Conservation (phyloP, 2,113 vertebrate genomes). For the Monopterus albus region DNA sequence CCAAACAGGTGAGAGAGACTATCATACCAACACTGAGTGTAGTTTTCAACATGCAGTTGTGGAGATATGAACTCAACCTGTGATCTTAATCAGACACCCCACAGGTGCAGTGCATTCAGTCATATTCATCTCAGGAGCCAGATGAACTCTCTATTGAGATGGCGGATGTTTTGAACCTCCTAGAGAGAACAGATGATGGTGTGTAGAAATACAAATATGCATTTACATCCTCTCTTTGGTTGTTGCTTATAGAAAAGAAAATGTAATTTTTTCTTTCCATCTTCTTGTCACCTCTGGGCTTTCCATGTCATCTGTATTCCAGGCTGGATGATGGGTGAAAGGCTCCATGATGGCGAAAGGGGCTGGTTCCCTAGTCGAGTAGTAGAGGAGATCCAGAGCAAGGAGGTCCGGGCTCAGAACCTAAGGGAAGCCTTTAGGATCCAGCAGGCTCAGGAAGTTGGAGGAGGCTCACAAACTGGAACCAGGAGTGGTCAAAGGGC, state of each 20-base stretch:
- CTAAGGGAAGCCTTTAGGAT: conserved; percentile 92
- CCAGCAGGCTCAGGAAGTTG: conserved; percentile 88
- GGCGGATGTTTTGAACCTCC: conserved; percentile 92
- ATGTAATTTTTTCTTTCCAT: neutral
- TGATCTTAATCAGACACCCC: conserved; percentile 85
- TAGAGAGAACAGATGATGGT: conserved; percentile 94
- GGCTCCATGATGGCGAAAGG: conserved; percentile 93
- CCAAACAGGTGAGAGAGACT: conserved; percentile 85
- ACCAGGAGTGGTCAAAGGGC: conserved; percentile 47
- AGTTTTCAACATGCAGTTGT: neutral
- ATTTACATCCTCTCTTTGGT: neutral
- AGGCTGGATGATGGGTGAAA: conserved; percentile 98
- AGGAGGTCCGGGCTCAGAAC: conserved; percentile 94
- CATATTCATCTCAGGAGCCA: conserved; percentile 91
- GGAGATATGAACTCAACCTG: neutral
- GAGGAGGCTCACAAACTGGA: conserved; percentile 61
- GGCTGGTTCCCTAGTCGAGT: conserved; percentile 96
- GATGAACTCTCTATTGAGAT: conserved; percentile 95
- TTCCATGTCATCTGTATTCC: conserved; percentile 14
- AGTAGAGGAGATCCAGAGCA: conserved; percentile 93
- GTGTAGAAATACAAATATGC: conserved; percentile 20
- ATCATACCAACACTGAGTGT: conserved; percentile 69
- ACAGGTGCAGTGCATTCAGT: conserved; percentile 97
- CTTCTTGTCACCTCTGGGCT: neutral
- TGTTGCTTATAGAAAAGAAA: neutral